A percentile compares a stretch with the other conserved stretches of the same genome.
phyloP scores from a whole-genome alignment of 2,888 invertebrate genomes.

The Polymixis lichenea region DNA sequence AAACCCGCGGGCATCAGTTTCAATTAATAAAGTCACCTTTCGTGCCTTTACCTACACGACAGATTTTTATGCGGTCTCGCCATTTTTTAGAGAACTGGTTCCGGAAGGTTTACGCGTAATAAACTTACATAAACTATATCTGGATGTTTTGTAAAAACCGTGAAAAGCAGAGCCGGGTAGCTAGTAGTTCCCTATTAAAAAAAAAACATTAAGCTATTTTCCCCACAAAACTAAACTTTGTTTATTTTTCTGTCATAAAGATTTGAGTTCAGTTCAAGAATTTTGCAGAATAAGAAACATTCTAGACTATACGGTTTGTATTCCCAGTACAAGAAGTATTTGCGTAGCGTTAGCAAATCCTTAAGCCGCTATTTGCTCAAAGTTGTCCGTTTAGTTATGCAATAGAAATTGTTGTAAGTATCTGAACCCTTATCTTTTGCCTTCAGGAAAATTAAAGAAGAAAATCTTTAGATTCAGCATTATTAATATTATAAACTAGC shows the following conservation, averaged over 20 bases:
- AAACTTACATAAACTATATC: not conserved
- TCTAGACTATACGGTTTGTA: not conserved
- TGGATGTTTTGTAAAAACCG: not conserved
- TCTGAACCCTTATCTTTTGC: not conserved
- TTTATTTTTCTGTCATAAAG: too few species aligned
- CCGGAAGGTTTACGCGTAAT: not conserved
- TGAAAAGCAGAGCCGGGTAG: too few species aligned
- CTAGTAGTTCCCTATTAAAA: not conserved
- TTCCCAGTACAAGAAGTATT: conserved; percentile 9
- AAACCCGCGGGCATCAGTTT: too few species aligned
- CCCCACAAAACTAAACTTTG: not conserved
- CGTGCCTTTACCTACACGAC: not conserved
- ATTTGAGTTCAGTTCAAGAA: not conserved
- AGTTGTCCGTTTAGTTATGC: conserved; percentile 15
- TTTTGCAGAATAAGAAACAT: conserved; percentile 1
- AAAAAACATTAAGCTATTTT: not conserved
- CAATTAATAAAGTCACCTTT: not conserved
- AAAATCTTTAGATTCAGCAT: not conserved
- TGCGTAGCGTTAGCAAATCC: conserved; percentile 7
- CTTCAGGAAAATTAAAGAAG: not conserved
- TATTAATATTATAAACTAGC: not conserved
- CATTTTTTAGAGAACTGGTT: not conserved
- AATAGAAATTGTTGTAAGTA: conserved; percentile 10
- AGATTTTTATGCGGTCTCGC: not conserved
- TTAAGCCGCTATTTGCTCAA: conserved; percentile 12